Base-by-base conservation (phyloP, 2,113 vertebrate genomes). In the Climacteris rufus region DNA sequence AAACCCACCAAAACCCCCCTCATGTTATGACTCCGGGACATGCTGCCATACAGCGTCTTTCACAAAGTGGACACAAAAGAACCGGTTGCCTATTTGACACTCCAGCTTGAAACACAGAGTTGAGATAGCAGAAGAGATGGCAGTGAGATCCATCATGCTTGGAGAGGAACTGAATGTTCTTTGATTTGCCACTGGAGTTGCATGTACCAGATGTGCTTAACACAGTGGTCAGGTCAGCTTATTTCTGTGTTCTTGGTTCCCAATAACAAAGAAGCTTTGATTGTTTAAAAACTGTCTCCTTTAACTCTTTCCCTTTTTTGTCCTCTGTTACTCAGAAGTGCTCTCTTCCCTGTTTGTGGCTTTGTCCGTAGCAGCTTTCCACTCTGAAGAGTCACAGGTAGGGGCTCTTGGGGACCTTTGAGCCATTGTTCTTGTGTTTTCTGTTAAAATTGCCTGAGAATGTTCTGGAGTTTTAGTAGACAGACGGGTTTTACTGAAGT, bases 1-100 rank as follows among this genome's bases (percentile, higher is more conserved):
- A 37, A 30, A 37, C 9, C 6, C 5, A 27, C 9, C 1, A 0
- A 45, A 42, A 16, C 8, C 8, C 4, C 4, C 21, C 14, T 59
- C 13, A 19, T 42, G 8, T 57, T 42, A 31, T 7, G 11, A 40
- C 11, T 65, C 8, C 15, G 63, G 47, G 30, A 33, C 27, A 10
- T 54, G 33, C 25, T 47, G 35, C 39, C 1, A 0, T 50, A 61
- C 28, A 40, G 19, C 33, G 25, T 30, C 53, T 92, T 87, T 75
- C 21, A 24, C 35, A 35, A 88, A 85, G 44, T 24, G 19, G 20
- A 13, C 33, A 59, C 71, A 33, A 14, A 70, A 20, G 21, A 59
- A 44, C 24, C 35, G 17, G 14, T 7, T 79, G 6, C 17, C 17
- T 31, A 0, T 52, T 40, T 76, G 70, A 64, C 7, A 12, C 8